phyloP scores from a whole-genome alignment of 2,113 vertebrate species.

The Dipodomys stephensi region DNA sequence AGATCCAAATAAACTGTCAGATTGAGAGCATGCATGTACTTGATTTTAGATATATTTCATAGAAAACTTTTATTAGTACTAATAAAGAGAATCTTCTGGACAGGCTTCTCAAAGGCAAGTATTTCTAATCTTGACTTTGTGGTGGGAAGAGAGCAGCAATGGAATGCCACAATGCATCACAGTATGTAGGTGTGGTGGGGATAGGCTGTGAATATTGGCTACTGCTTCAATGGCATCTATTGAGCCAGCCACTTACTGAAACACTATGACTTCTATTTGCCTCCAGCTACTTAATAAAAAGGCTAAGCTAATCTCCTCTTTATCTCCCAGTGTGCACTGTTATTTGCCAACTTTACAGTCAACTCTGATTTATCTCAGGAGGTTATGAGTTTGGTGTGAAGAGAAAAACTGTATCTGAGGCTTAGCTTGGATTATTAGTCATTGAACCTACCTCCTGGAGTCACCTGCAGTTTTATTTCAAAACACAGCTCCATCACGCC shows the following conservation, averaged over 20 bases:
- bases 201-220: neutral
- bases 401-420: slow-evolving; percentile 63
- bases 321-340: slow-evolving; percentile 51
- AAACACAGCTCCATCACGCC: slow-evolving; percentile 55
- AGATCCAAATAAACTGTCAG: neutral
- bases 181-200: rapidly evolving
- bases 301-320: slow-evolving; percentile 74
- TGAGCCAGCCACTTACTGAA: slow-evolving; percentile 50
- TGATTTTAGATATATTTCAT: neutral
- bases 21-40: neutral
- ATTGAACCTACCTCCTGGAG: slow-evolving; percentile 51
- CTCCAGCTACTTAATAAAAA: slow-evolving; percentile 77
- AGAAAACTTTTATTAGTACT: neutral
- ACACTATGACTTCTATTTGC: slow-evolving; percentile 65
- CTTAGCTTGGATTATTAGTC: slow-evolving; percentile 76
- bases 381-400: slow-evolving; percentile 32
- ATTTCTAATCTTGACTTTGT: neutral
- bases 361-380: slow-evolving; percentile 74
- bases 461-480: slow-evolving; percentile 73
- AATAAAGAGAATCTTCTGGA: neutral
- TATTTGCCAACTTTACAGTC: slow-evolving; percentile 76
- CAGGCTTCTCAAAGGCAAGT: neutral
- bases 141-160: neutral
- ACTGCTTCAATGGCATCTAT: neutral
- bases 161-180: neutral